Base-by-base conservation (phyloP, 2,797 vertebrate species). In the Etheostoma nigrum region DNA sequence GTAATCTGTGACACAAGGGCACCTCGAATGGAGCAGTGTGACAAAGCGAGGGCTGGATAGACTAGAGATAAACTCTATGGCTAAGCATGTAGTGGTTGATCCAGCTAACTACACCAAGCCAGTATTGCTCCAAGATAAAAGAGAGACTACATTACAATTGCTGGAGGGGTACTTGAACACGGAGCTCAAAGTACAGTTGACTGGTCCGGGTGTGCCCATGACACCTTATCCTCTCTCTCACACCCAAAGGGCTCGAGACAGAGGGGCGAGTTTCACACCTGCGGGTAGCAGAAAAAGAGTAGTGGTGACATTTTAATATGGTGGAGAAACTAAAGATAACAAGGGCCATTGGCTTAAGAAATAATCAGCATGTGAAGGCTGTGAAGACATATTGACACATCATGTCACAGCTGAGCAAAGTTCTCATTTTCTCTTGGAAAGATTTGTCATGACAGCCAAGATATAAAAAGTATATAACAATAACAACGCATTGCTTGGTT, bases 181-280 rank as follows among this genome's bases (percentile, higher is more conserved):
- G 14, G 63, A 85, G 72, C 79, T 78, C 61, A 86, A 71, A 81
- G 83, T 82, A 77, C 73, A 67, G 72, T 76, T 79, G 81, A 78
- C 79, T 71, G 69, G 75, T 48, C 13, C 12, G 92, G 93, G 89
- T 90, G 90, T 90, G 89, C 77, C 89, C 52, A 1, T 88, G 91
- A 92, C 86, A 94, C 83, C 68, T 70, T 92, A 93, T 93, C 90
- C 82, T 76, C 79, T 52, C 82, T 81, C 78, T 62, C 73, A 76
- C 81, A 81, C 78, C 82, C 89, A 45, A 60, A 30, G 88, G 88
- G 79, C 81, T 63, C 55, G 75, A 84, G 71, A 86, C 81, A 57
- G 54, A 74, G 62, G 79, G 66, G 63, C 83, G 72, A 85, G 86
- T 93, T 92, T 94, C 89, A 91, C 92, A 94, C 92, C 93, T 91